Conservation (phyloP, 2,888 invertebrate species). For the Formica aserva region DNA sequence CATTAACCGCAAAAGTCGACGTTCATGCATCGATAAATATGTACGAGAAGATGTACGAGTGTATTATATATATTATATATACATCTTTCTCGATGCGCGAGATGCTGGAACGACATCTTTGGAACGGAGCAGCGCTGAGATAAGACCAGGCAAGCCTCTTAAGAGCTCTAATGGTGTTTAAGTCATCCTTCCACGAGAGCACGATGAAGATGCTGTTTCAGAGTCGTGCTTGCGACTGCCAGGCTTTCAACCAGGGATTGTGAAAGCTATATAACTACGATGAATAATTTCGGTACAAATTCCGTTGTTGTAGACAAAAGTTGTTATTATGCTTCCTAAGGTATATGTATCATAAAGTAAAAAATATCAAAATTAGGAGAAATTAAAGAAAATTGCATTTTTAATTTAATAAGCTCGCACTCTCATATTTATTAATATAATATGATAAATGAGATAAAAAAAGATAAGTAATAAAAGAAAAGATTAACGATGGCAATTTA, state of each 20-base stretch:
- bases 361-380: not conserved
- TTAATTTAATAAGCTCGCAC: not conserved
- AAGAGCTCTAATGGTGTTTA: conserved; percentile 59
- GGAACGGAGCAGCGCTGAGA: conserved; percentile 42
- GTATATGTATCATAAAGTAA: not conserved
- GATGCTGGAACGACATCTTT: conserved; percentile 41
- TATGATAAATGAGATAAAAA: not conserved
- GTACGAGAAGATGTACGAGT: not conserved
- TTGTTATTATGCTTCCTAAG: not conserved
- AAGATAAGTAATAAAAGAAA: not conserved
- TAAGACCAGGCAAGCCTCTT: conserved; percentile 53
- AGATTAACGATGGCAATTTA: conserved; percentile 34
- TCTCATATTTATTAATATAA: not conserved
- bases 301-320: not conserved
- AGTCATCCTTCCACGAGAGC: conserved; percentile 53
- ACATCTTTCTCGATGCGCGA: not conserved
- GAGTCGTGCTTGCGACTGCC: not conserved
- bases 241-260: conserved; percentile 6
- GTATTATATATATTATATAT: not conserved
- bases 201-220: conserved; percentile 12
- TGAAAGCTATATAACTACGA: not conserved
- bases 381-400: not conserved
- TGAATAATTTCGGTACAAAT: not conserved
- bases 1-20: not conserved
- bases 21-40: not conserved